These are phyloP conservation scores for Hedychridium roseum DNA, from an alignment of 2,888 invertebrate species.

Conservation along the genomic window DNA sequence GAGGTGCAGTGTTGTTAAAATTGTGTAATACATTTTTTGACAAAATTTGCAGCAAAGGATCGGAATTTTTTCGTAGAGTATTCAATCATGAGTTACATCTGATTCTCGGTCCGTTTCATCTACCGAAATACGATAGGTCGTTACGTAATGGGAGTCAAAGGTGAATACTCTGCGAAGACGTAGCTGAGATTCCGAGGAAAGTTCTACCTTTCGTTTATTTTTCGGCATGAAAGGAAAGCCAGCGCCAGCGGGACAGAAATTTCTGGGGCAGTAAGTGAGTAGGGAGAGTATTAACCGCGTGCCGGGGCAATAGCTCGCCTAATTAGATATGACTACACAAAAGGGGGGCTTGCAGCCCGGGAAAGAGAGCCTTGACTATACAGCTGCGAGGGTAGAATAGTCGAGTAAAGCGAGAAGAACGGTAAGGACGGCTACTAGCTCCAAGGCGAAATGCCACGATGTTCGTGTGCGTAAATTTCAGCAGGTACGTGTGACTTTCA, in stretches of 20 bases:
- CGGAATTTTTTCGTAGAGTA: no score
- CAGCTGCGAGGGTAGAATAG: neutral
- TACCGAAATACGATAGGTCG: no score
- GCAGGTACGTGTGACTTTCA: no score
- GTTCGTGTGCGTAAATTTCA: no score
- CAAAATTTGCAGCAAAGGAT: no score
- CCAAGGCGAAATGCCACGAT: constrained; percentile 31
- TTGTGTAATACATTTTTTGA: no score
- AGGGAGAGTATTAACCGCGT: constrained; percentile 16
- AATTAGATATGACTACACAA: constrained; percentile 39
- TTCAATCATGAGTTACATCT: no score
- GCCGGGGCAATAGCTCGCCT: constrained; percentile 25
- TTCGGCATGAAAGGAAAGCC: neutral
- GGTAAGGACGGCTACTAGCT: constrained; percentile 12
- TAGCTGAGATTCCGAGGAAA: no score
- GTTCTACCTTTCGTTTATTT: constrained; percentile 1
- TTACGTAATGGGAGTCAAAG: no score
- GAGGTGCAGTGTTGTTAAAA: no score
- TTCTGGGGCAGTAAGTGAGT: constrained; percentile 7
- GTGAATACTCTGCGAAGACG: no score
- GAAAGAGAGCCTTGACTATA: constrained; percentile 10
- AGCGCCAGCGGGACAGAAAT: neutral
- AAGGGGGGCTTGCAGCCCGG: constrained; percentile 24
- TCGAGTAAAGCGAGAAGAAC: neutral
- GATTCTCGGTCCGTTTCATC: no score